These are phyloP conservation scores for Chlorops oryzae DNA, from an alignment of 1,140 invertebrate genomes.

Conservation along the genomic window DNA sequence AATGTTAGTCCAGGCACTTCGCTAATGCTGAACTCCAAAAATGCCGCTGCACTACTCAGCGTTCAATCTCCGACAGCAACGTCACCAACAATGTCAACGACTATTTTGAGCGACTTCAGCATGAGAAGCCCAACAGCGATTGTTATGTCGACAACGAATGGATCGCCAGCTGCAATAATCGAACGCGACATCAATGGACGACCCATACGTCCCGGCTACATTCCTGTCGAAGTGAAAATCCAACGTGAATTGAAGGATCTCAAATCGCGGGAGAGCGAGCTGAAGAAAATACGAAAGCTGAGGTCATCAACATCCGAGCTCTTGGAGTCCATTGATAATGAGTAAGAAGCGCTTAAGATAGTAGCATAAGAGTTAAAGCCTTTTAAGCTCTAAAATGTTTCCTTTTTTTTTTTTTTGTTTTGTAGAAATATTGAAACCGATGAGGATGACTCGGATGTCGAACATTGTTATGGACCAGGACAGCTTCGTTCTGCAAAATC, in stretches of 20 bases:
- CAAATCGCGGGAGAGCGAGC: conserved; percentile 65
- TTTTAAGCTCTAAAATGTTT: too few species aligned
- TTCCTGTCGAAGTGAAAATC: conserved; percentile 70
- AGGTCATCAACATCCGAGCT: conserved; percentile 49
- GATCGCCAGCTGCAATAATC: conserved; percentile 47
- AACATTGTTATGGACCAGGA: conserved; percentile 53
- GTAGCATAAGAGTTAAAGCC: neutral
- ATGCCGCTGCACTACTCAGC: neutral
- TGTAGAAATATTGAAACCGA: conserved; percentile 41
- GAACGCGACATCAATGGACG: conserved; percentile 53
- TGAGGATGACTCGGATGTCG: conserved; percentile 53
- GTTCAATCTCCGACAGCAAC: conserved; percentile 29
- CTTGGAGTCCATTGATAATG: conserved; percentile 50
- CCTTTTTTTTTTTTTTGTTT: conserved; percentile 5
- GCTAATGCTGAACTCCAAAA: neutral
- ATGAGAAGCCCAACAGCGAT: conserved; percentile 1
- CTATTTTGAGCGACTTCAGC: neutral
- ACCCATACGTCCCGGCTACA: conserved; percentile 58
- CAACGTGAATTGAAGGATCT: conserved; percentile 70
- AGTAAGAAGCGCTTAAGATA: conserved; percentile 22
- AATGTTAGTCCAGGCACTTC: conserved; percentile 16
- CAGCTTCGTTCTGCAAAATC: conserved; percentile 54
- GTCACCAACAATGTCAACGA: conserved; percentile 26
- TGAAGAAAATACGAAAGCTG: conserved; percentile 57
- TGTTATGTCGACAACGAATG: conserved; percentile 25